Evolutionary conservation across 2,888 invertebrate genomes (phyloP).

Genomic region (Alviniconcha strummeri): DNA sequence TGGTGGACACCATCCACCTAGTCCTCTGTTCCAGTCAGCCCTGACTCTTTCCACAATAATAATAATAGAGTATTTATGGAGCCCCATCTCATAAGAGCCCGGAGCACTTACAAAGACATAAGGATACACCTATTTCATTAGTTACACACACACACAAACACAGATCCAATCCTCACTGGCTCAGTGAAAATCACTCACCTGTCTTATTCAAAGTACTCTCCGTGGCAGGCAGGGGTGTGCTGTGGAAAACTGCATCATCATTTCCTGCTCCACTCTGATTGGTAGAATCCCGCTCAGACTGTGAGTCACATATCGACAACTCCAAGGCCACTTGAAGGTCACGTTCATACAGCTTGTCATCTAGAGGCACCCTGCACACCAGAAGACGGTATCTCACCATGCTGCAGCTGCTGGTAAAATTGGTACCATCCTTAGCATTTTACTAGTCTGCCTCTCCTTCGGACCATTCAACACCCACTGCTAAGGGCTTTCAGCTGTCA

Average conservation of each 20-base stretch:
- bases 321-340: slow-evolving; percentile 53
- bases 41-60: too few relatives aligned
- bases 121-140: too few relatives aligned
- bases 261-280: slow-evolving; percentile 24
- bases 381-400: background rate
- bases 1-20: too few relatives aligned
- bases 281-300: background rate
- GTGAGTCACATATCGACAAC: slow-evolving; percentile 43
- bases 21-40: too few relatives aligned
- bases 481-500: too few relatives aligned
- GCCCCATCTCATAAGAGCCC: too few relatives aligned
- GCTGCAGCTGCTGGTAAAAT: too few relatives aligned
- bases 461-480: too few relatives aligned
- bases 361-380: slow-evolving; percentile 38
- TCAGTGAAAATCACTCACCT: background rate
- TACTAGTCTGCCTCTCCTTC: too few relatives aligned
- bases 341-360: slow-evolving; percentile 50
- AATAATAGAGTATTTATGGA: too few relatives aligned
- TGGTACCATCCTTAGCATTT: too few relatives aligned
- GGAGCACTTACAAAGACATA: too few relatives aligned
- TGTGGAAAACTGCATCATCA: slow-evolving; percentile 20
- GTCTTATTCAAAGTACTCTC: slow-evolving; percentile 11
- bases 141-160: background rate
- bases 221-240: slow-evolving; percentile 14
- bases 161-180: slow-evolving; percentile 22